Conservation (phyloP, 2,888 invertebrate species). For the Pachycephus smyrnensis region DNA sequence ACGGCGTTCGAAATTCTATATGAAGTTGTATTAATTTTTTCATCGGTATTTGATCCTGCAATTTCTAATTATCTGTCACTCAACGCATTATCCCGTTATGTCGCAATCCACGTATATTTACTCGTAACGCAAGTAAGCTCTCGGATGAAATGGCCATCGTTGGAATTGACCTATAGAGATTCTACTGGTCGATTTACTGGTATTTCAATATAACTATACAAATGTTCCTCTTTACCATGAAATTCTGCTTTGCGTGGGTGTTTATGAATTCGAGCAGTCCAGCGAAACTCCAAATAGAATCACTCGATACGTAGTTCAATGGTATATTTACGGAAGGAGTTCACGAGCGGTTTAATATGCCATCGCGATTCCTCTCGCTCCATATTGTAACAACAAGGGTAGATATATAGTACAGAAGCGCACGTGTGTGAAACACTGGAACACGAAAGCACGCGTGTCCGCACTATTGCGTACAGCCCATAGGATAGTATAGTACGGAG, state of each 20-base stretch:
- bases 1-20: background rate
- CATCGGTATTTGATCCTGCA: background rate
- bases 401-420: background rate
- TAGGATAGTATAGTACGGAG: slow-evolving; percentile 40
- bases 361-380: background rate
- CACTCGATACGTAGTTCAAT: background rate
- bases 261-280: background rate
- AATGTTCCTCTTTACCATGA: background rate
- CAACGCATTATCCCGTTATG: background rate
- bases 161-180: background rate
- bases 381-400: background rate
- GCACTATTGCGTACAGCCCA: background rate
- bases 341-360: background rate
- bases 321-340: background rate
- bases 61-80: background rate
- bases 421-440: background rate
- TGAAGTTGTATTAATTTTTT: background rate
- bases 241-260: background rate
- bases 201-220: background rate
- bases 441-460: background rate
- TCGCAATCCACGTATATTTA: background rate
- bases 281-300: background rate
- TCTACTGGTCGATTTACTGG: background rate
- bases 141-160: background rate
- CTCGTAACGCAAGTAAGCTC: background rate